phyloP scores from a whole-genome alignment of 1,140 invertebrate genomes.

The Drosophila seguyi region DNA sequence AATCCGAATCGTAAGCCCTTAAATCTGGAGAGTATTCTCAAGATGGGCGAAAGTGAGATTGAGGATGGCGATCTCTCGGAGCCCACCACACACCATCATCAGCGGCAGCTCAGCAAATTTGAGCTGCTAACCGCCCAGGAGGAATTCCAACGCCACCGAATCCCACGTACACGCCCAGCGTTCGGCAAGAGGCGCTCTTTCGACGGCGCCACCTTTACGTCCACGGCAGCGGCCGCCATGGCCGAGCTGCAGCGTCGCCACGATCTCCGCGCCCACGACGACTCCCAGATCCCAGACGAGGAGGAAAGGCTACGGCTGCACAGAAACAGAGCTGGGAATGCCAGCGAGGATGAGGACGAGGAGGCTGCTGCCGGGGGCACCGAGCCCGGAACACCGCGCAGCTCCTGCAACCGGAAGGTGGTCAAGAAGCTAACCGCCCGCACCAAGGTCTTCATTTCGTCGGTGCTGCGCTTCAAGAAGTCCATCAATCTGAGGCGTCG shows the following conservation, averaged over 20 bases:
- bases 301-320: slow-evolving; percentile 1
- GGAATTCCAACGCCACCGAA: slow-evolving; percentile 10
- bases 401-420: slow-evolving; percentile 72
- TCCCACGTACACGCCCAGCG: not conserved
- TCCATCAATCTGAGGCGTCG: slow-evolving; percentile 70
- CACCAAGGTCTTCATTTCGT: slow-evolving; percentile 75
- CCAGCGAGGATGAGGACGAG: slow-evolving; percentile 29
- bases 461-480: slow-evolving; percentile 79
- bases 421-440: slow-evolving; percentile 77
- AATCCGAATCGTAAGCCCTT: slow-evolving; percentile 66
- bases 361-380: slow-evolving; percentile 15
- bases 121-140: slow-evolving; percentile 52
- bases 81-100: not conserved
- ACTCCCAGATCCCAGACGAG: slow-evolving; percentile 22
- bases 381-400: not conserved
- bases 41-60: slow-evolving; percentile 80
- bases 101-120: slow-evolving; percentile 58
- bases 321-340: not conserved
- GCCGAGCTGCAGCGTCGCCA: slow-evolving; percentile 31
- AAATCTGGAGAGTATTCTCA: slow-evolving; percentile 77
- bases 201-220: slow-evolving; percentile 49
- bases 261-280: slow-evolving; percentile 26
- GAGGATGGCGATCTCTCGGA: slow-evolving; percentile 72
- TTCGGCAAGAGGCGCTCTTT: slow-evolving; percentile 28
- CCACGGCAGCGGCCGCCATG: slow-evolving; percentile 34